Conservation (phyloP, 2,113 vertebrate genomes). For the Cynocephalus volans region DNA sequence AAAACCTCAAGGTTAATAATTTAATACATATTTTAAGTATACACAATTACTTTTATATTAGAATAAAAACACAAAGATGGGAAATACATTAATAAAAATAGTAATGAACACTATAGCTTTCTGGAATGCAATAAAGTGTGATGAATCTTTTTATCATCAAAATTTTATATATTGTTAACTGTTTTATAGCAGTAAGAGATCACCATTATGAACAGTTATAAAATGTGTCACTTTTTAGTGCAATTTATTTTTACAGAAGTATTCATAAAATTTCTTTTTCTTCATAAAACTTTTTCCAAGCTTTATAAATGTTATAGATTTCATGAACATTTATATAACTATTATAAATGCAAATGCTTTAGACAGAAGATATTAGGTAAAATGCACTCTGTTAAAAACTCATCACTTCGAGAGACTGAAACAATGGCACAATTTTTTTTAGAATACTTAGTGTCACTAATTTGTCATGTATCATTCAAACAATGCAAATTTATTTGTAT, state of each 20-base stretch:
- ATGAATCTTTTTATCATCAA: constrained; percentile 76
- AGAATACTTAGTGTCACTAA: not conserved
- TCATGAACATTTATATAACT: constrained; percentile 58
- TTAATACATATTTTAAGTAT: constrained; percentile 46
- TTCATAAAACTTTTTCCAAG: constrained; percentile 69
- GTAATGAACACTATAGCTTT: constrained; percentile 50
- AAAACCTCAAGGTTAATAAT: not conserved
- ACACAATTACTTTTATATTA: constrained; percentile 41
- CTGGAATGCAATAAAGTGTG: constrained; percentile 61
- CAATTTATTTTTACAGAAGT: constrained; percentile 75
- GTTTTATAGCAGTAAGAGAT: constrained; percentile 81
- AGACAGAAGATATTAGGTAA: constrained; percentile 27
- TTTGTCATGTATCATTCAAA: not conserved
- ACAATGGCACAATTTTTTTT: not conserved
- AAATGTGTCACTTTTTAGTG: constrained; percentile 78
- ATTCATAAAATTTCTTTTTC: constrained; percentile 73
- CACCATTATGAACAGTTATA: constrained; percentile 79
- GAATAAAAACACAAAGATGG: constrained; percentile 59
- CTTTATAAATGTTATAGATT: constrained; percentile 79
- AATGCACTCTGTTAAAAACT: constrained; percentile 27
- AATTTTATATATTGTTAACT: constrained; percentile 59
- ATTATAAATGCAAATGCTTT: constrained; percentile 69
- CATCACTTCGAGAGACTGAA: not conserved
- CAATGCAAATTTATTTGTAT: not conserved
- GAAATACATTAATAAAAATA: constrained; percentile 59